Conservation (phyloP, 2,113 vertebrate species). For the Reinhardtius hippoglossoides region DNA sequence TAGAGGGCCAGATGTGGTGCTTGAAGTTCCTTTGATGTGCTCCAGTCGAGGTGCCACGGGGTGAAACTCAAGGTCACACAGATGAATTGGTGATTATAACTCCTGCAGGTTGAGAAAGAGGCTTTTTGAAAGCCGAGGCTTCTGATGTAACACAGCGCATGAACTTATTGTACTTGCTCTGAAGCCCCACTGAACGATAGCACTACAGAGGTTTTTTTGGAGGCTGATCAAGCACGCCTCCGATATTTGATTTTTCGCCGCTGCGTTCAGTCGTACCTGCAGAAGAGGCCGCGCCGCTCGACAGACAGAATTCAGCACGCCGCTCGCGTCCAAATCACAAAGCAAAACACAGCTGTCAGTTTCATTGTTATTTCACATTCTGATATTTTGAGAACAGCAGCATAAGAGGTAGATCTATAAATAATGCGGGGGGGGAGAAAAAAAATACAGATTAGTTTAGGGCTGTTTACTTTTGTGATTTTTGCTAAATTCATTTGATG, state of each 20-base stretch:
- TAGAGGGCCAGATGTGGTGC: slow-evolving; percentile 43
- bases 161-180: background rate
- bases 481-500: slow-evolving; percentile 48
- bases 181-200: background rate
- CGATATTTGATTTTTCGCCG: slow-evolving; percentile 4
- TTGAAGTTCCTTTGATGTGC: slow-evolving; percentile 61
- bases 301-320: background rate
- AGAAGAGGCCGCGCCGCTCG: background rate
- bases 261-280: background rate
- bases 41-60: slow-evolving; percentile 21
- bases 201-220: slow-evolving; percentile 2
- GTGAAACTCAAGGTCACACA: slow-evolving; percentile 52
- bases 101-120: slow-evolving; percentile 14
- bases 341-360: slow-evolving; percentile 32
- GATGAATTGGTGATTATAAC: slow-evolving; percentile 41
- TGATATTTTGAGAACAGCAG: slow-evolving; percentile 41
- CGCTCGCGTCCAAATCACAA: background rate
- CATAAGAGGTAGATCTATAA: slow-evolving; percentile 50
- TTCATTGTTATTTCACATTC: slow-evolving; percentile 23
- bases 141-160: slow-evolving; percentile 15
- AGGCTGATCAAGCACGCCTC: background rate
- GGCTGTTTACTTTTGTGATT: slow-evolving; percentile 39
- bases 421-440: slow-evolving; percentile 39
- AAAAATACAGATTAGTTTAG: slow-evolving; percentile 35
- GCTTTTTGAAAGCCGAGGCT: background rate